Conservation (phyloP, 2,888 invertebrate genomes). For the Drosophila paucipuncta region DNA sequence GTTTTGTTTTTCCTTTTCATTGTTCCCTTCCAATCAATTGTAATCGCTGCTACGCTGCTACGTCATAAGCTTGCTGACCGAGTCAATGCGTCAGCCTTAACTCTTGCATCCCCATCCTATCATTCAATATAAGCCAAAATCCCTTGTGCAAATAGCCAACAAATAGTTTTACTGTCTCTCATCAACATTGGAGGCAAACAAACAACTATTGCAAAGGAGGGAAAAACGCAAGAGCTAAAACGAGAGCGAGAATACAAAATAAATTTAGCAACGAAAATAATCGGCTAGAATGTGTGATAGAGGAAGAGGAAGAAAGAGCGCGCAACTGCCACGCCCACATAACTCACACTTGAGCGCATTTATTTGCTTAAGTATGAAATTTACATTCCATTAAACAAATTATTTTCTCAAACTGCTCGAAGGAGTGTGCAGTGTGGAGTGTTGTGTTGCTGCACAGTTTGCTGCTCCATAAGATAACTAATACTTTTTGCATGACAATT, state of each 20-base stretch:
- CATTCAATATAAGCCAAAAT: slow-evolving; percentile 33
- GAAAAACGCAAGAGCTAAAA: slow-evolving; percentile 16
- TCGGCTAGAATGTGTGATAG: neutral
- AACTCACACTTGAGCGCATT: slow-evolving; percentile 63
- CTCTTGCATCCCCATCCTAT: neutral
- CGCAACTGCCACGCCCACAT: slow-evolving; percentile 46
- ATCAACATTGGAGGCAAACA: slow-evolving; percentile 40
- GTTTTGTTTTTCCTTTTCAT: neutral
- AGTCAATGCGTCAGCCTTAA: slow-evolving; percentile 27
- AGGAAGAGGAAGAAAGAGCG: slow-evolving; percentile 3
- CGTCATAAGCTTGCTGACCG: slow-evolving; percentile 33
- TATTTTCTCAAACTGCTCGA: slow-evolving; percentile 69
- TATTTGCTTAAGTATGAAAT: slow-evolving; percentile 81
- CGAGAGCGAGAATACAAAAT: slow-evolving; percentile 25
- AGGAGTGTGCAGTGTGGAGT: neutral
- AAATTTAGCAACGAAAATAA: slow-evolving; percentile 36
- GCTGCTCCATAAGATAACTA: slow-evolving; percentile 58
- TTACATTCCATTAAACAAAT: slow-evolving; percentile 82
- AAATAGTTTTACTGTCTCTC: slow-evolving; percentile 54
- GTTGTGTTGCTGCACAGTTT: slow-evolving; percentile 10
- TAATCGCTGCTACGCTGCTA: slow-evolving; percentile 24
- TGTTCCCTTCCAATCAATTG: slow-evolving; percentile 41
- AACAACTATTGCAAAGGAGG: slow-evolving; percentile 45
- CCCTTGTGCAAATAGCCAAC: slow-evolving; percentile 56
- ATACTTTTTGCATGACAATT: slow-evolving; percentile 80